Evolutionary conservation across 53 echinoderm and acorn worm genomes (phyloP).

Genomic region (Holothuria leucospilota): DNA sequence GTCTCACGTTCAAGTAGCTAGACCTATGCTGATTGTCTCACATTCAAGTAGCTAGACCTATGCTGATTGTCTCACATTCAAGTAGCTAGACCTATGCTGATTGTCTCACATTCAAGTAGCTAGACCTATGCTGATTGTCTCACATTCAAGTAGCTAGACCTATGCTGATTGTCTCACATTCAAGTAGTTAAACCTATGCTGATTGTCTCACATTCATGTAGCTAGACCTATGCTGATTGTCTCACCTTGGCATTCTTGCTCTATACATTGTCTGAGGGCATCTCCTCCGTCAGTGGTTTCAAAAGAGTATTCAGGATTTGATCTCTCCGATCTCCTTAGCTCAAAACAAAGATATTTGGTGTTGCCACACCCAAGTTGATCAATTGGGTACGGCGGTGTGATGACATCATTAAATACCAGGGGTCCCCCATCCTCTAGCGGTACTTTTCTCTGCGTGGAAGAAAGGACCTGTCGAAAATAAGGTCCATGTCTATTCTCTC

Average conservation of each 20-base stretch:
- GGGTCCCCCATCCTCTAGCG: conserved; percentile 9
- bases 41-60: too few relatives aligned
- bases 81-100: too few relatives aligned
- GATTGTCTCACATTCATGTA: too few relatives aligned
- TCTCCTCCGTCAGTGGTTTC: neutral
- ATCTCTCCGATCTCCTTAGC: neutral
- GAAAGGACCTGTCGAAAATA: conserved; percentile 1
- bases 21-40: too few relatives aligned
- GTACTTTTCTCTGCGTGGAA: neutral
- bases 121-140: too few relatives aligned
- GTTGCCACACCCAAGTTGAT: conserved; percentile 23
- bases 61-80: too few relatives aligned
- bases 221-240: too few relatives aligned
- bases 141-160: too few relatives aligned
- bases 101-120: too few relatives aligned
- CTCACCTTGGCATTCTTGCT: conserved; percentile 22
- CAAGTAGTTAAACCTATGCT: too few relatives aligned
- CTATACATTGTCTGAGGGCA: neutral
- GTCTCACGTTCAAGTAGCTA: neutral
- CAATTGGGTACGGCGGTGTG: conserved; percentile 19
- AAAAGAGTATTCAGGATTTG: conserved; percentile 4
- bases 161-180: too few relatives aligned
- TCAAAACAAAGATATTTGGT: conserved; percentile 24
- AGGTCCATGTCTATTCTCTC: neutral
- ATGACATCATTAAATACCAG: neutral